Base-by-base conservation (phyloP, 2,113 vertebrate genomes). In the Channa argus region DNA sequence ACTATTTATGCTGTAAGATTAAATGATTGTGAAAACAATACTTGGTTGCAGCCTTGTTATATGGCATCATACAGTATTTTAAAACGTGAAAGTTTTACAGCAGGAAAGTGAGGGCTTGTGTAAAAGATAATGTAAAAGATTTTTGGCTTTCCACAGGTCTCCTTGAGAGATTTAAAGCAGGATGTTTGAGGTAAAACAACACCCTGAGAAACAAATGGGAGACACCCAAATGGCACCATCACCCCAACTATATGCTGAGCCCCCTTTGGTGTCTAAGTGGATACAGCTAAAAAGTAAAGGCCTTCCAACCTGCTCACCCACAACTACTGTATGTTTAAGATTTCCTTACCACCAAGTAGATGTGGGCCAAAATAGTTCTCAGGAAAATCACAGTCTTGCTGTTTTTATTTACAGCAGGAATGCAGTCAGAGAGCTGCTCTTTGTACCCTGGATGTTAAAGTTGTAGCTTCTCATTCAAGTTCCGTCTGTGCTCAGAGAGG, bases 241-340 rank as follows among this genome's bases (percentile, higher is more conserved):
- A 49, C 41, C 70, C 47, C 61, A 34, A 58, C 60, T 73, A 50
- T 69, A 74, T 1, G 4, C 59, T 24, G 24, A 65, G 43, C 71
- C 65, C 62, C 74, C 46, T 45, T 13, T 65, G 67, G 78, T 74
- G 52, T 69, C 51, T 51, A 75, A 83, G 75, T 8, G 4, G 51
- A 14, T 39, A 14, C 68, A 59, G 71, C 79, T 66, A 78, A 79
- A 66, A 73, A 77, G 67, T 41, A 24, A 72, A 77, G 38, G 63
- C 47, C 37, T 72, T 82, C 63, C 58, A 82, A 34, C 74, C 49
- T 68, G 7, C 60, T 73, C 67, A 43, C 76, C 74, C 64, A 72
- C 59, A 52, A 24, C 71, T 86, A 67, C 24, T 24, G 24, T 24
- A 24, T 81, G 75, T 72, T 83, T 71, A 52, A 55, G 36, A 46